Conservation (phyloP, 2,888 invertebrate species). For the Pardosa pseudoannulata region DNA sequence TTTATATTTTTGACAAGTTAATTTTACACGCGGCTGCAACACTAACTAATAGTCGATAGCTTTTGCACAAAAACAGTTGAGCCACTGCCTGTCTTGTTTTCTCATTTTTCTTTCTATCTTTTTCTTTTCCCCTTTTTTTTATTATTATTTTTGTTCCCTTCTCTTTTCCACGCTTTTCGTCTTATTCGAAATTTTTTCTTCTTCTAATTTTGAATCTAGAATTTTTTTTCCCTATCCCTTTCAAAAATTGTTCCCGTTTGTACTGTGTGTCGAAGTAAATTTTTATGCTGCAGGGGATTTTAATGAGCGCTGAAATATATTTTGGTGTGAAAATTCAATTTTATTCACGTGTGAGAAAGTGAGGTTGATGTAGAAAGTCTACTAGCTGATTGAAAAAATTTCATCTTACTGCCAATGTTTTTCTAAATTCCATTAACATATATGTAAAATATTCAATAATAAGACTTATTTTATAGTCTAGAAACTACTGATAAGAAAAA, state of each 20-base stretch:
- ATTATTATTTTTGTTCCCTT: background rate
- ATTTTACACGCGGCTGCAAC: slow-evolving; percentile 71
- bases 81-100: slow-evolving; percentile 15
- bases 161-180: background rate
- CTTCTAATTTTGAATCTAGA: no score
- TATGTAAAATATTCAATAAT: no score
- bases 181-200: background rate
- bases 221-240: no score
- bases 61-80: slow-evolving; percentile 10
- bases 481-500: no score
- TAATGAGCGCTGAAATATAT: no score
- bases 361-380: no score
- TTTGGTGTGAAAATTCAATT: no score
- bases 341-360: no score
- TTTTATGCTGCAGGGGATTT: background rate
- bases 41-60: slow-evolving; percentile 70
- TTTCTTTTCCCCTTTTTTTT: background rate
- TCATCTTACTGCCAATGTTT: no score
- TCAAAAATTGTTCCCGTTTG: background rate
- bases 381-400: no score
- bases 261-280: background rate
- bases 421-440: no score
- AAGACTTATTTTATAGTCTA: no score
- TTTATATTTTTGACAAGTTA: slow-evolving; percentile 72
- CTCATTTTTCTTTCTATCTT: slow-evolving; percentile 10